A percentile compares a stretch with the other conserved stretches of the same genome.
Conservation (phyloP, 2,113 vertebrate species). For the Forbesichthys papilliferus region DNA sequence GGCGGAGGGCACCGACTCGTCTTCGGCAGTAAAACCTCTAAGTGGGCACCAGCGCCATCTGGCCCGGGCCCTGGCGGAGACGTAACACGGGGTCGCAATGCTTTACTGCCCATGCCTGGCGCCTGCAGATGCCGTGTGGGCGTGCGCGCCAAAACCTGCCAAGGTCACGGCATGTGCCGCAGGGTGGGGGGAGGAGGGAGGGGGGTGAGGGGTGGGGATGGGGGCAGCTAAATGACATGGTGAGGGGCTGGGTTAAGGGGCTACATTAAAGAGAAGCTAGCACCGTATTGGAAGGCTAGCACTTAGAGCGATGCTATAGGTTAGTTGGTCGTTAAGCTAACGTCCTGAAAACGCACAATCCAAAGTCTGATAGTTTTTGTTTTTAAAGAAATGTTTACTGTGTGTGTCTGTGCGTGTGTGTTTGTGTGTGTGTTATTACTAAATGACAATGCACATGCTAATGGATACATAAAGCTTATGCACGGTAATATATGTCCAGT, state of each 20-base stretch:
- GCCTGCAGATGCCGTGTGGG: slow-evolving; percentile 76
- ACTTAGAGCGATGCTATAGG: slow-evolving; percentile 54
- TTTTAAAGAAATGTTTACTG: too few relatives aligned
- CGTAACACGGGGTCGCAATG: slow-evolving; percentile 74
- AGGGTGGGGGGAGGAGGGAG: slow-evolving; percentile 24
- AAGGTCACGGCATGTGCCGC: slow-evolving; percentile 73
- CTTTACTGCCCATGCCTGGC: slow-evolving; percentile 81
- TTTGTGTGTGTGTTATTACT: too few relatives aligned
- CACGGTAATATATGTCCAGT: neutral
- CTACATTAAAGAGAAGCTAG: slow-evolving; percentile 64
- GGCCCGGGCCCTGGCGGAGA: slow-evolving; percentile 70
- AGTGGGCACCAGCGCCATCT: slow-evolving; percentile 76
- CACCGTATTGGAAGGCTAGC: slow-evolving; percentile 60
- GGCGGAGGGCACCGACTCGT: slow-evolving; percentile 54
- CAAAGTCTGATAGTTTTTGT: too few relatives aligned
- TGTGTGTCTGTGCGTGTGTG: too few relatives aligned
- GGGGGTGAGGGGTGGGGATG: too few relatives aligned
- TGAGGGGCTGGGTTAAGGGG: slow-evolving; percentile 25
- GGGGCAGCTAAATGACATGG: slow-evolving; percentile 67
- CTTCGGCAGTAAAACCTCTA: slow-evolving; percentile 78
- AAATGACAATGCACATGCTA: too few relatives aligned
- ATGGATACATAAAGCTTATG: too few relatives aligned
- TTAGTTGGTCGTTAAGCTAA: slow-evolving; percentile 47
- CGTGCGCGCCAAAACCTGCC: slow-evolving; percentile 67
- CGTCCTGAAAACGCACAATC: neutral